Conservation (phyloP, 2,888 invertebrate species). For the Camptogramma bilineatum region DNA sequence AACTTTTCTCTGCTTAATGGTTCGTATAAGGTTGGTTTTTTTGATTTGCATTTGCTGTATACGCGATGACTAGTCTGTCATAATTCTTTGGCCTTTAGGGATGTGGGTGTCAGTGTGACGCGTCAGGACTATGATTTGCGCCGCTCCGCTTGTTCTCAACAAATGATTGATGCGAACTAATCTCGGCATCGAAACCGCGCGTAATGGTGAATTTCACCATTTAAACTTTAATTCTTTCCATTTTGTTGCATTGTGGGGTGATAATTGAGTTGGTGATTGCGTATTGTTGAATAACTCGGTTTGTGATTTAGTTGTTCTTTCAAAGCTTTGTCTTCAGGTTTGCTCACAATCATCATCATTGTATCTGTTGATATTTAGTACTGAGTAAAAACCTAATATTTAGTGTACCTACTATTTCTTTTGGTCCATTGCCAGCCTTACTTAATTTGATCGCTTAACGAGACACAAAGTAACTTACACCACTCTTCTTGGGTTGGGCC, state of each 20-base stretch:
- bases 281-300: conserved; percentile 21
- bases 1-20: no score
- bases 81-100: conserved; percentile 52
- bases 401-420: no score
- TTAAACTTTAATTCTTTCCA: conserved; percentile 58
- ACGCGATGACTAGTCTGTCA: neutral
- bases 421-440: no score
- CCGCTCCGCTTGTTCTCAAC: conserved; percentile 77
- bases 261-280: conserved; percentile 45
- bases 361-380: no score
- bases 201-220: conserved; percentile 67
- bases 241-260: conserved; percentile 47
- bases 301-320: neutral
- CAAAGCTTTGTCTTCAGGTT: neutral
- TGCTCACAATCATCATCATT: neutral
- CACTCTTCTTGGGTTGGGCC: neutral
- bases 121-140: conserved; percentile 81
- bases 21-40: no score
- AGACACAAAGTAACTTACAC: no score
- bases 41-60: no score
- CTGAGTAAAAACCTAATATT: no score
- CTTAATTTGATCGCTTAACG: no score
- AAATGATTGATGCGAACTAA: conserved; percentile 77
- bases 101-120: conserved; percentile 78
- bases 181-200: conserved; percentile 70